Percentiles rank a stretch among this genome's conserved stretches.
phyloP scores from a whole-genome alignment of 2,888 invertebrate genomes.

The Rhodophaea formosa region DNA sequence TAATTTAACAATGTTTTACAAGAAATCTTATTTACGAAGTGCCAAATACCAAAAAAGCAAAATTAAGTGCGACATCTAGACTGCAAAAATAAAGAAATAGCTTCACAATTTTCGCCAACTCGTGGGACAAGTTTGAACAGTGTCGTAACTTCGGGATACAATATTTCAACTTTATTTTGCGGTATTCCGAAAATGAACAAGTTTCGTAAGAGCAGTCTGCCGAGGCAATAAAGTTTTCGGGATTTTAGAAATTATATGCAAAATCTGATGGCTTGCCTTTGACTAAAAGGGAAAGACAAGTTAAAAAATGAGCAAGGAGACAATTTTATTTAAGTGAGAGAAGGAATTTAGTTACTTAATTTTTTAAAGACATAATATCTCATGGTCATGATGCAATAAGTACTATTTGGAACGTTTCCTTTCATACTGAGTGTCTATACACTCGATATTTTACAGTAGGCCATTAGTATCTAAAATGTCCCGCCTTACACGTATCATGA shows the following conservation, averaged over 20 bases:
- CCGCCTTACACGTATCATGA: too few relatives aligned
- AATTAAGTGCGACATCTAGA: conserved; percentile 15
- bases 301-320: too few relatives aligned
- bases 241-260: conserved; percentile 50
- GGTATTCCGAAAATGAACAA: conserved; percentile 50
- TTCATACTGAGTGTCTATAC: too few relatives aligned
- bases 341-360: too few relatives aligned
- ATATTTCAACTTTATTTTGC: conserved; percentile 53
- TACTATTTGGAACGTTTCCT: too few relatives aligned
- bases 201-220: conserved; percentile 51
- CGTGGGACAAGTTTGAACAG: conserved; percentile 32
- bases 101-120: conserved; percentile 31
- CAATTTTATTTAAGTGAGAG: too few relatives aligned
- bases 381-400: too few relatives aligned
- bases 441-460: too few relatives aligned
- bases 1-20: too few relatives aligned
- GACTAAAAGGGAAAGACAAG: background rate
- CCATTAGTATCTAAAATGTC: too few relatives aligned
- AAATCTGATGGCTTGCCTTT: conserved; percentile 33
- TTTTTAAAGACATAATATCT: too few relatives aligned
- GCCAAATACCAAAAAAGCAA: conserved; percentile 1
- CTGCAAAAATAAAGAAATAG: conserved; percentile 23
- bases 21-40: background rate
- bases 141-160: conserved; percentile 47
- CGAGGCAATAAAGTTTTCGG: conserved; percentile 51